These are phyloP conservation scores for Pseudomyrmex gracilis DNA, from an alignment of 1,140 invertebrate genomes.

Conservation along the genomic window DNA sequence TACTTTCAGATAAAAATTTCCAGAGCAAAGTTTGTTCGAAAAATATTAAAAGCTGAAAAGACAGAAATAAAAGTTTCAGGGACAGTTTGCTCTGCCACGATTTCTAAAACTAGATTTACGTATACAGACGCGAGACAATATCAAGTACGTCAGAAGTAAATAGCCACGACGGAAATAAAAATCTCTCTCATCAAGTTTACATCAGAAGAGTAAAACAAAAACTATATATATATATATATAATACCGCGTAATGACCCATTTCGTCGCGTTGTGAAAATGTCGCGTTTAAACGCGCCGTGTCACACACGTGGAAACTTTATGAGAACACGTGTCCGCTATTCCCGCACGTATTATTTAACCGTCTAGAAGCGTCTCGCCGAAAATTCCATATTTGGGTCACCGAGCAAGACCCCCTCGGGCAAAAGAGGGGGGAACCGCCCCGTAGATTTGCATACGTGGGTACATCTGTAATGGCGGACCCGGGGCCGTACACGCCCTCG, in stretches of 20 bases:
- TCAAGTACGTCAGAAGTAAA: not conserved
- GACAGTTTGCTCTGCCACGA: no score
- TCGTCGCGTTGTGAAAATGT: not conserved
- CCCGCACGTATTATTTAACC: constrained; percentile 13
- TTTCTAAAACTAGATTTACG: no score
- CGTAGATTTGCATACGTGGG: constrained; percentile 69
- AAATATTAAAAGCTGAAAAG: no score
- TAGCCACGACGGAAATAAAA: not conserved
- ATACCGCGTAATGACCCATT: no score
- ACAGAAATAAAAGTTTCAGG: no score
- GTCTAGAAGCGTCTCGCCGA: not conserved
- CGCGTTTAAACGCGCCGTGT: not conserved
- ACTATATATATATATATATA: no score
- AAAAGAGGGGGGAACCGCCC: not conserved
- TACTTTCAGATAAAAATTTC: no score
- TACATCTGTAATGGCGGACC: constrained; percentile 68
- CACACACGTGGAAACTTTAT: not conserved
- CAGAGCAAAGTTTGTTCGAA: no score
- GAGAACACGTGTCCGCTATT: constrained; percentile 15
- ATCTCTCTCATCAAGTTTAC: not conserved
- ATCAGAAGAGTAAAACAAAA: not conserved
- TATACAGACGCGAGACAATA: no score
- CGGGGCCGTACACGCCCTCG: constrained; percentile 71
- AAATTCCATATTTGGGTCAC: constrained; percentile 76
- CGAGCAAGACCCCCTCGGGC: constrained; percentile 3